A percentile compares a stretch with the other conserved stretches of the same genome.
Conservation (phyloP, 2,113 vertebrate species). For the Stegostoma tigrinum region DNA sequence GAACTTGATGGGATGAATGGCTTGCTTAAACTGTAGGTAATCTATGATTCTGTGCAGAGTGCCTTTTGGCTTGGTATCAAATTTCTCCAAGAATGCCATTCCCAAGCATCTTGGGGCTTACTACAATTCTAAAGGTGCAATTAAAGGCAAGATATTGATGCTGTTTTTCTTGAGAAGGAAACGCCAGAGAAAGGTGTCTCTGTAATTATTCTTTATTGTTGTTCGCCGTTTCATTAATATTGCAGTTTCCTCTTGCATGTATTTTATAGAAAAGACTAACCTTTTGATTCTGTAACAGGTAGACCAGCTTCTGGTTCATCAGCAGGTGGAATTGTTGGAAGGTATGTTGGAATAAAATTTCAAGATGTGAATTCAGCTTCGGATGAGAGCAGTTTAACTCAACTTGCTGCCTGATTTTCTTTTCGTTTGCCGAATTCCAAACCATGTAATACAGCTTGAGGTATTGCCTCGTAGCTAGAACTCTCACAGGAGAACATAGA, state of each 20-base stretch:
- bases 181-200: too few relatives aligned
- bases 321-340: slow-evolving; percentile 33
- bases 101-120: neutral
- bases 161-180: neutral
- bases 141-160: neutral
- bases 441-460: neutral
- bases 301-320: slow-evolving; percentile 28
- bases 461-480: neutral
- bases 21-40: too few relatives aligned
- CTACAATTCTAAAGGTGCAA: neutral
- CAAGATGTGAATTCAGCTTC: neutral
- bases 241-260: neutral
- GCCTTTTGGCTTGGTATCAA: too few relatives aligned
- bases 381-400: neutral
- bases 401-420: neutral
- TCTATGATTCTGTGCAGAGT: too few relatives aligned
- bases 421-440: neutral
- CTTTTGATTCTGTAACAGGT: neutral
- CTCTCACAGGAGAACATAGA: too few relatives aligned
- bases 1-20: too few relatives aligned
- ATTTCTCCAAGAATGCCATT: too few relatives aligned
- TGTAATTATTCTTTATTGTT: too few relatives aligned
- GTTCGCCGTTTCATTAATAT: neutral
- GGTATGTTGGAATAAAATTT: neutral
- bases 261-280: neutral